phyloP scores from a whole-genome alignment of 2,797 vertebrate species.

The Tauraco hartlaubi region DNA sequence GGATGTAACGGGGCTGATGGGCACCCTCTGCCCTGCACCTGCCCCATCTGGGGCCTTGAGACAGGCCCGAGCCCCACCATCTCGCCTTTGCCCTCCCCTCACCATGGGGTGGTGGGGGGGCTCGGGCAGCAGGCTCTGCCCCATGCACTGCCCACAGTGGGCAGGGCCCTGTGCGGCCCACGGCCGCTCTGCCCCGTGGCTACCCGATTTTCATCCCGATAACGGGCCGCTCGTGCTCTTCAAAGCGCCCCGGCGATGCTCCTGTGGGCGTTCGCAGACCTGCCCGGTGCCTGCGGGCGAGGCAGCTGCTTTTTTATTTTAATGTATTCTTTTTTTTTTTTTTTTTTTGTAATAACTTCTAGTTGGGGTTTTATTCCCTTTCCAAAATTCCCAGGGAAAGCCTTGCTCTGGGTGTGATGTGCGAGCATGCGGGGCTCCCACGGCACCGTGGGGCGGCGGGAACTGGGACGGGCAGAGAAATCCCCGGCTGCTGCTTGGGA shows the following conservation, averaged over 20 bases:
- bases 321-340: background rate
- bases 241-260: slow-evolving; percentile 26
- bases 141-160: accelerated
- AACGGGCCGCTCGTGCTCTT: background rate
- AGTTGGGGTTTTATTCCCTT: background rate
- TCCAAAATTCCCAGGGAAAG: slow-evolving; percentile 2
- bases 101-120: accelerated
- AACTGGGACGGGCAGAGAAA: background rate
- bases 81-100: accelerated
- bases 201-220: background rate
- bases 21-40: accelerated
- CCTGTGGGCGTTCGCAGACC: slow-evolving; percentile 40
- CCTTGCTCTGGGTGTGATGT: background rate
- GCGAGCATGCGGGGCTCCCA: background rate
- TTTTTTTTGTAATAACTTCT: background rate
- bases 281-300: slow-evolving; percentile 36
- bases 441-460: accelerated
- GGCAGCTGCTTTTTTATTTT: background rate
- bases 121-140: background rate
- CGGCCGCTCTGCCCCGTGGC: background rate
- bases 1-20: accelerated
- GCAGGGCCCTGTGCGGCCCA: background rate
- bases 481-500: background rate
- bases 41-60: accelerated
- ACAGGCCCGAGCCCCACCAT: accelerated